Evolutionary conservation across 64 coral and sea anemone genomes (phyloP).

Genomic region (Actinia equina): DNA sequence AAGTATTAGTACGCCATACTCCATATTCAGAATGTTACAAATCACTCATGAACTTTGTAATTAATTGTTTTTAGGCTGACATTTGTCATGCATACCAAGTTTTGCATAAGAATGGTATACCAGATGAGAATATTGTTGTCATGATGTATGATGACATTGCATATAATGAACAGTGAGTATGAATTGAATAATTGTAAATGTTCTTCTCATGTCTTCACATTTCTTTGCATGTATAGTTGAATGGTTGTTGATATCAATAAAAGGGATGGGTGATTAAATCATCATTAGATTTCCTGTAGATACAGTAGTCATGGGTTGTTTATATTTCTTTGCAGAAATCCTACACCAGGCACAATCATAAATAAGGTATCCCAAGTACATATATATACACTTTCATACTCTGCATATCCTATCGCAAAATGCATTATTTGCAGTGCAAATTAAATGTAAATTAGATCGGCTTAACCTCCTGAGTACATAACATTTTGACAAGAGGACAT

Average conservation of each 20-base stretch:
- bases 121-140: constrained; percentile 96
- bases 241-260: too few species aligned
- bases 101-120: constrained; percentile 86
- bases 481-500: too few species aligned
- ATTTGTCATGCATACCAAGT: constrained; percentile 94
- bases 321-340: constrained; percentile 63
- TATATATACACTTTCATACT: not conserved
- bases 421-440: too few species aligned
- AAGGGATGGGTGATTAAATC: too few species aligned
- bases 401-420: too few species aligned
- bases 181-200: not conserved
- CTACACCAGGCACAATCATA: constrained; percentile 82
- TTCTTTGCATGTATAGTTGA: too few species aligned
- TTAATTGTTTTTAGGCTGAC: constrained; percentile 71
- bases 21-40: too few species aligned
- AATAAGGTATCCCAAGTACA: constrained; percentile 66
- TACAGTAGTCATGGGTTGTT: not conserved
- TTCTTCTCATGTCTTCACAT: too few species aligned
- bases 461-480: too few species aligned
- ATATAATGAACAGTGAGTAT: constrained; percentile 60
- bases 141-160: constrained; percentile 99
- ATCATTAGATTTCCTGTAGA: too few species aligned
- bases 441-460: too few species aligned
- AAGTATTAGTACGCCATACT: too few species aligned
- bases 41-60: not conserved